phyloP scores from a whole-genome alignment of 2,797 vertebrate genomes.

The Vireo griseus region DNA sequence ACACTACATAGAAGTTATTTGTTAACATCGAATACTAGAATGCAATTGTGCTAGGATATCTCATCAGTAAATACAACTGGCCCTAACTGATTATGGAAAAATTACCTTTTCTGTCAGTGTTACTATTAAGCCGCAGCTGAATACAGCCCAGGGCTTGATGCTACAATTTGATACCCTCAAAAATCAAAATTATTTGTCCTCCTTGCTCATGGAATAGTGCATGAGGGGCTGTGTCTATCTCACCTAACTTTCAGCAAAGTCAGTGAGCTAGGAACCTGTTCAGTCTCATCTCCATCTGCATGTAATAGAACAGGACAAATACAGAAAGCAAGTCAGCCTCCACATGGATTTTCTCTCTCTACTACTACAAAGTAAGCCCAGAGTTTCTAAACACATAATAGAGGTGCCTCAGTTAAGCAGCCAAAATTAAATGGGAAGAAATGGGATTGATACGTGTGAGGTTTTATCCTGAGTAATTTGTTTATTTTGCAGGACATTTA shows the following conservation, averaged over 20 bases:
- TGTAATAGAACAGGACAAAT: neutral
- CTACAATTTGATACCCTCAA: neutral
- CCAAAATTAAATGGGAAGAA: neutral
- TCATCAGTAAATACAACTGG: neutral
- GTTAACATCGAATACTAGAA: neutral
- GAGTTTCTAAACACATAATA: rapidly evolving
- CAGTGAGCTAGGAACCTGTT: neutral
- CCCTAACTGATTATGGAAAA: neutral
- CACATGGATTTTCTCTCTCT: neutral
- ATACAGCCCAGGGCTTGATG: neutral
- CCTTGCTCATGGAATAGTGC: neutral
- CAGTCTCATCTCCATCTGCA: neutral
- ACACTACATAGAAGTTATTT: neutral
- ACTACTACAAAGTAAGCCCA: neutral
- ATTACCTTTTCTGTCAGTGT: neutral
- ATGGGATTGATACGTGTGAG: neutral
- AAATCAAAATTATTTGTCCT: neutral
- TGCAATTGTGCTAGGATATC: neutral
- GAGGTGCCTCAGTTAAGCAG: neutral
- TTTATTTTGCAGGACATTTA: neutral
- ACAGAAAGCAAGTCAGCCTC: neutral
- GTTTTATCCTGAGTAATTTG: neutral
- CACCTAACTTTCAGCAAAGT: neutral
- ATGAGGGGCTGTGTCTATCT: neutral
- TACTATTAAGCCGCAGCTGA: neutral